Evolutionary conservation across 2,797 vertebrate species (phyloP).

Genomic region (Scleropages formosus): DNA sequence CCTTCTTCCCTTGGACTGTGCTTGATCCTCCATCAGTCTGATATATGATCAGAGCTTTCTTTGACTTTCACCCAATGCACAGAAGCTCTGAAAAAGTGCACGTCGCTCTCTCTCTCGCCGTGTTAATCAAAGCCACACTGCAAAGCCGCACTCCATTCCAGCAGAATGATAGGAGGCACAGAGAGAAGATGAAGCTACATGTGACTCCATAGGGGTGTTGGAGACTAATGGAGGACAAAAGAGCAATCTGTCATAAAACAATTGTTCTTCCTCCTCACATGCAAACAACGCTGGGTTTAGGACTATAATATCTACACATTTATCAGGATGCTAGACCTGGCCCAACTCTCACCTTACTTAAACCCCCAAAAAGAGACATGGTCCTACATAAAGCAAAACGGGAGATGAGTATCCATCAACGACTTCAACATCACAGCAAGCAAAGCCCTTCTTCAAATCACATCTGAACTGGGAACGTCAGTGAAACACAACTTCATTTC

Average conservation of each 20-base stretch:
- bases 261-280: neutral
- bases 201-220: conserved; percentile 12
- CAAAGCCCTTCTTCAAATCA: too few species aligned
- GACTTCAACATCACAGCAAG: too few species aligned
- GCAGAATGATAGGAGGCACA: neutral
- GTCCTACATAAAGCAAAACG: too few species aligned
- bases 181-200: neutral
- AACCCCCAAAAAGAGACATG: too few species aligned
- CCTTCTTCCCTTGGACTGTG: neutral
- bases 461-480: too few species aligned
- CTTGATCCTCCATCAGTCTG: neutral
- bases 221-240: conserved; percentile 6
- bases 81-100: neutral
- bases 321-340: too few species aligned
- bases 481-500: too few species aligned
- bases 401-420: too few species aligned
- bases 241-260: neutral
- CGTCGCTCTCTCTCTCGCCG: neutral
- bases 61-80: neutral
- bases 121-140: conserved; percentile 6
- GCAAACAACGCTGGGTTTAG: neutral
- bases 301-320: too few species aligned
- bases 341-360: too few species aligned
- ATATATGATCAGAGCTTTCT: neutral
- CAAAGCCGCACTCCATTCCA: neutral